Conservation (phyloP, 2,113 vertebrate species). For the Sebastes fasciatus region DNA sequence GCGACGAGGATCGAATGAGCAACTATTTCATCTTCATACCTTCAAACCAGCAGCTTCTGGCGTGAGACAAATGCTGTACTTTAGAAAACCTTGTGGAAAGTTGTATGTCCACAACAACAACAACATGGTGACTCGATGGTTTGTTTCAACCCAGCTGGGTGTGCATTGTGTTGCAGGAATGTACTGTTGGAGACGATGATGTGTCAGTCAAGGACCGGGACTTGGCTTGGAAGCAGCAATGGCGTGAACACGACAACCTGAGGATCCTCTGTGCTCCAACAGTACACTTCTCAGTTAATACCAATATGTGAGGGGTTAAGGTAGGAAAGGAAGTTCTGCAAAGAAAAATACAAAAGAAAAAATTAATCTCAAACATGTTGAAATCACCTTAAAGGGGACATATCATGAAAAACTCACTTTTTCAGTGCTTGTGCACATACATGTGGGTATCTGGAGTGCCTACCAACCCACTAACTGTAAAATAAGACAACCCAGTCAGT, state of each 20-base stretch:
- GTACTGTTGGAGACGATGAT: constrained; percentile 46
- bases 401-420: too few species aligned
- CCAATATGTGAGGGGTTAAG: constrained; percentile 71
- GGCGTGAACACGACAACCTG: constrained; percentile 58
- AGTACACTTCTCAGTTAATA: constrained; percentile 66
- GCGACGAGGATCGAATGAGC: constrained; percentile 40
- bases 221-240: constrained; percentile 58
- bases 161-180: constrained; percentile 58
- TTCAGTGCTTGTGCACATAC: too few species aligned
- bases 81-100: constrained; percentile 54
- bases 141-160: constrained; percentile 53
- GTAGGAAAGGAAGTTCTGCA: constrained; percentile 75
- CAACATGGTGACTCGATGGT: constrained; percentile 33
- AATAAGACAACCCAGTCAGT: too few species aligned
- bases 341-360: constrained; percentile 20
- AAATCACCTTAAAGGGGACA: neutral
- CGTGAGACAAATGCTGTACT: constrained; percentile 42
- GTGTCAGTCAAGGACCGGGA: constrained; percentile 54
- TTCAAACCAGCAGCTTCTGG: constrained; percentile 54
- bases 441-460: too few species aligned
- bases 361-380: neutral
- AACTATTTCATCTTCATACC: constrained; percentile 57
- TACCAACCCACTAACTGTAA: too few species aligned
- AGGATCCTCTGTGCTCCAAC: constrained; percentile 66
- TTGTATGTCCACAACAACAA: constrained; percentile 38